Evolutionary conservation across 1,140 invertebrate species (phyloP), one percentile per base, ranked within the genome.

Genomic region (Oryctes rhinoceros): DNA sequence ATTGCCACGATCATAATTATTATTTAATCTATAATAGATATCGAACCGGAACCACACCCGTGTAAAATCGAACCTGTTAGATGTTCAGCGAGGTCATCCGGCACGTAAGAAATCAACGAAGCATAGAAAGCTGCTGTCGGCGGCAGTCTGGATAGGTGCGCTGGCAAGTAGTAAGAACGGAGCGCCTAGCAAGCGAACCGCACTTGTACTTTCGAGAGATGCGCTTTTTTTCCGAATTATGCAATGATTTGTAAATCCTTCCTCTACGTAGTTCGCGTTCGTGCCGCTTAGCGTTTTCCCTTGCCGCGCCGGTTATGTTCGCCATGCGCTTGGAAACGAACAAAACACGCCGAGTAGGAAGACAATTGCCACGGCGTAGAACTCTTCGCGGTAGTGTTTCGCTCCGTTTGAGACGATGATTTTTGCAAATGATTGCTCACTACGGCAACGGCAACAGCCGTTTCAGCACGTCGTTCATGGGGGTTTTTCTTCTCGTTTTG

Each of bases 21-120:
- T 71, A 71, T 71, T 71, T 71, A 71, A 71, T 71, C 65, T 71
- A 71, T 71, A 71, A 71, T 71, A 71, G 65, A 71, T 71, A 71
- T 71, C 65, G 65, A 71, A 71, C 65, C 65, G 65, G 65, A 71
- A 71, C 65, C 65, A 71, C 65, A 71, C 65, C 65, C 65, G 65
- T 71, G 35, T 37, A 71, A 37, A 71, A 71, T 71, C 65, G 65
- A 71, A 71, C 65, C 65, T 71, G 65, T 71, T 71, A 71, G 65
- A 30, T 71, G 65, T 71, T 71, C 65, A 35, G 13, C 18, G 65
- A 20, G 65, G 65, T 37, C 65, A 37, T 35, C 18, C 65, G 65
- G 65, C 65, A 71, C 65, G 65, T 30, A 71, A 71, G 53, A 71
- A 30, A 71, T 13, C 65, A 71, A 24, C 24, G 20, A 71, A 71